These are phyloP conservation scores for Poeciliopsis paucimaculata DNA, from an alignment of 2,797 vertebrate species.

Conservation along the genomic window DNA sequence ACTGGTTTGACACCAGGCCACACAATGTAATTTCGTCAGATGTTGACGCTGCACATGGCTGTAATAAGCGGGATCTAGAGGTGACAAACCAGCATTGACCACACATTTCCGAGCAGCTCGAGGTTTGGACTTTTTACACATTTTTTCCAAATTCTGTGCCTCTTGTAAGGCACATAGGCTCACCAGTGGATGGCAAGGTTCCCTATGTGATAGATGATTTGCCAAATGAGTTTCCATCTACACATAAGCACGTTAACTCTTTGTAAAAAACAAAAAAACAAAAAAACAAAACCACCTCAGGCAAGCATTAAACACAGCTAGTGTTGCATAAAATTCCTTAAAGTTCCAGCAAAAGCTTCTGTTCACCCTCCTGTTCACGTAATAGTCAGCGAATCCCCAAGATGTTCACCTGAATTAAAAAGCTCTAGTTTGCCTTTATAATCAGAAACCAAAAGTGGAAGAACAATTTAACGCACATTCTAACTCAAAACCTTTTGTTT, in stretches of 20 bases:
- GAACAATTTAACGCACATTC: not conserved
- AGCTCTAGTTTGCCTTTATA: not conserved
- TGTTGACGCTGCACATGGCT: not conserved
- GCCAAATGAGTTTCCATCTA: no score
- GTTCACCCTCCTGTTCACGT: not conserved
- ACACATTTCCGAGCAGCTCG: not conserved
- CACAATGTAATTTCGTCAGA: not conserved
- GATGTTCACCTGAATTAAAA: not conserved
- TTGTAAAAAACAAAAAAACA: no score
- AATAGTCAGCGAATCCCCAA: not conserved
- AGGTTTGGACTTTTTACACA: not conserved
- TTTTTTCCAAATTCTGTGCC: not conserved
- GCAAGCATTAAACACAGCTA: no score
- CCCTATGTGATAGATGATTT: no score
- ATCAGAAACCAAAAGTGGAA: not conserved
- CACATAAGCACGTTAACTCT: no score
- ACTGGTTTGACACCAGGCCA: not conserved
- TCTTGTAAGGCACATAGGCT: no score
- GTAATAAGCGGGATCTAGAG: not conserved
- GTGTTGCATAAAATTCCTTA: not conserved
- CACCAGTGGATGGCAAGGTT: no score
- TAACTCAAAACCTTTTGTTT: not conserved
- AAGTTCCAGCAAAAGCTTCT: not conserved
- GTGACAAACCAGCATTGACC: no score
- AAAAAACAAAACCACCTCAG: no score